Base-by-base conservation (phyloP, 2,888 invertebrate species). In the Orchesella flavescens region DNA sequence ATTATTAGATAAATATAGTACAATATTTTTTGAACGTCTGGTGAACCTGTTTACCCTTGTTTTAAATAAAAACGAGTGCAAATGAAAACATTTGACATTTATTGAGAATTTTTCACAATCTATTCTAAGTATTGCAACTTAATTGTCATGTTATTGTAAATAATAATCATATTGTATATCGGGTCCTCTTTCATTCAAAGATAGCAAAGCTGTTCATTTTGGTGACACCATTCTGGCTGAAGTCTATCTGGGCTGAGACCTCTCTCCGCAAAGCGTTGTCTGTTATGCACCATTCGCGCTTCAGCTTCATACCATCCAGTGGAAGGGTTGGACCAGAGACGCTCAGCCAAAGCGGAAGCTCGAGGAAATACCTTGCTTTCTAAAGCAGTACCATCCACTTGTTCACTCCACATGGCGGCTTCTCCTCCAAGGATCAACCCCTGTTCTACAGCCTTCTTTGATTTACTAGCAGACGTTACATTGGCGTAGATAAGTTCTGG, bases 391-490 rank as follows among this genome's bases (percentile, higher is more conserved):
- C 86, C 87, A 76, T 87, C 88, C 19, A 88, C 93, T 91, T 96
- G 96, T 90, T 97, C 97, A 0, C 95, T 93, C 97, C 97, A 97
- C 82, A 97, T 91, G 1, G 96, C 93, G 0, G 95, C 95, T 90
- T 96, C 96, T 0, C 93, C 93, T 15, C 96, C 96, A 91, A 92
- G 90, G 17, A 93, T 88, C 7, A 88, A 88, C 5, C 87, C 86
- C 4, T 78, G 23, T 21, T 83, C 34, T n/a, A 84, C 71, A 12
- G 87, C 87, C 13, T 66, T 43, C 4, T 76, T 71, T 19, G 86
- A 84, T 44, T 82, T 78, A 21, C 80, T 77, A 1, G 10, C 53
- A 69, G 61, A 80, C 12, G 86, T 82, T 0, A 83, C 59, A 17
- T 88, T 85, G 21, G 85, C 87, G 19, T 91, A 77, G 84, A 95